Conservation (phyloP, 2,888 invertebrate species). For the Toxonevra muliebris region DNA sequence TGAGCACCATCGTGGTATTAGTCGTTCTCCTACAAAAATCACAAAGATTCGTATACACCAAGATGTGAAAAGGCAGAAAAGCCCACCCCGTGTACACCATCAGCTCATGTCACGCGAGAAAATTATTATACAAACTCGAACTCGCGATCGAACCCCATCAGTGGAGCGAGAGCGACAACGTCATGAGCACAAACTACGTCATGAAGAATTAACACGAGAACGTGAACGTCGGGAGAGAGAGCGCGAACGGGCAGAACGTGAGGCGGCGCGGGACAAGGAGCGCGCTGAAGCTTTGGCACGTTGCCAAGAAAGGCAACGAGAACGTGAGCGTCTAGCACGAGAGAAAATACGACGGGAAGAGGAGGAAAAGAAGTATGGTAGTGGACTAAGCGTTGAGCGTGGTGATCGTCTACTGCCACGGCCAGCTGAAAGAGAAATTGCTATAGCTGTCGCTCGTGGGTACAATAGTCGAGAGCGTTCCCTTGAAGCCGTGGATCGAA, state of each 20-base stretch:
- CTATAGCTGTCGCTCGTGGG: constrained; percentile 67
- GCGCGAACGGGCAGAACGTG: constrained; percentile 67
- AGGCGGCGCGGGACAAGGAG: constrained; percentile 71
- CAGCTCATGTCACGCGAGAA: constrained; percentile 62
- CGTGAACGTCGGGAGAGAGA: constrained; percentile 70
- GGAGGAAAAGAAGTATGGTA: constrained; percentile 56
- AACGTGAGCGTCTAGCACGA: constrained; percentile 65
- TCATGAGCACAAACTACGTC: constrained; percentile 60
- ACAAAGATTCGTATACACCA: constrained; percentile 61
- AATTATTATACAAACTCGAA: constrained; percentile 61
- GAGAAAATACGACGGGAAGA: constrained; percentile 66
- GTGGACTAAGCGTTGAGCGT: constrained; percentile 40
- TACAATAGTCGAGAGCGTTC: constrained; percentile 61
- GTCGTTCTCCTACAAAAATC: constrained; percentile 63
- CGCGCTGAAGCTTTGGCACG: constrained; percentile 74
- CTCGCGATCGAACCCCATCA: constrained; percentile 61
- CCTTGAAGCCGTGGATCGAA: constrained; percentile 52
- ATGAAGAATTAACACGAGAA: constrained; percentile 51
- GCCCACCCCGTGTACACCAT: constrained; percentile 66
- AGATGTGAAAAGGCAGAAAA: constrained; percentile 68
- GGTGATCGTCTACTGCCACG: constrained; percentile 72
- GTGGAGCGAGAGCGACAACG: constrained; percentile 58
- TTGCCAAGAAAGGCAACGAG: constrained; percentile 72
- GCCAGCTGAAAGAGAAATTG: constrained; percentile 72
- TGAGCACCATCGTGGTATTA: constrained; percentile 57